A percentile compares a stretch with the other conserved stretches of the same genome.
Evolutionary conservation across 2,888 invertebrate genomes (phyloP).

Genomic region (Vanessa cardui): DNA sequence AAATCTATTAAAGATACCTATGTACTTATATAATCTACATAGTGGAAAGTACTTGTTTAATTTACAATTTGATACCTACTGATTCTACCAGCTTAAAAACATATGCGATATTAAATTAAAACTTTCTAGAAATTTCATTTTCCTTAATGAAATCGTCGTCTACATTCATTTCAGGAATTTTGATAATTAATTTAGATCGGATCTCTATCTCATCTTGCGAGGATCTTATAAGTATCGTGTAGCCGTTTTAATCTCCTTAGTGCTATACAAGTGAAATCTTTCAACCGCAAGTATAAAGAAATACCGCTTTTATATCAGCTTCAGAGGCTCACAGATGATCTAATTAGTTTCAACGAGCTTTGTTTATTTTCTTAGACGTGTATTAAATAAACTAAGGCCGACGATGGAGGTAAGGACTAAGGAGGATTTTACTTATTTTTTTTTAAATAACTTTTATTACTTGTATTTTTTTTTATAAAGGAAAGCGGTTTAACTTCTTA

Average conservation of each 20-base stretch:
- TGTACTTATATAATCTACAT: no score
- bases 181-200: slow-evolving; percentile 12
- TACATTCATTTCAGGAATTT: slow-evolving; percentile 7
- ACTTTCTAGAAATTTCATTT: not conserved
- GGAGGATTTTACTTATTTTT: slow-evolving; percentile 5
- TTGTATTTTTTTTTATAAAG: no score
- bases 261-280: slow-evolving; percentile 80
- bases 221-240: slow-evolving; percentile 38
- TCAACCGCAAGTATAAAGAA: slow-evolving; percentile 75
- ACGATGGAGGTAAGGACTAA: slow-evolving; percentile 9
- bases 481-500: no score
- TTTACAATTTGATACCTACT: no score
- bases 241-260: slow-evolving; percentile 76
- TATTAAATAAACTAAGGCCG: slow-evolving; percentile 19
- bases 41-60: no score
- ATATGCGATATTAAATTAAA: no score
- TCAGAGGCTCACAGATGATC: slow-evolving; percentile 63
- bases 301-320: slow-evolving; percentile 71
- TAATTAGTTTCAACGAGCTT: slow-evolving; percentile 63
- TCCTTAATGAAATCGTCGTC: not conserved
- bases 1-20: no score
- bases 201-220: slow-evolving; percentile 8
- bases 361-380: slow-evolving; percentile 48
- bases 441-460: no score
- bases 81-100: no score